phyloP scores from a whole-genome alignment of 2,797 vertebrate species.

The Sebastes hopkinsi region DNA sequence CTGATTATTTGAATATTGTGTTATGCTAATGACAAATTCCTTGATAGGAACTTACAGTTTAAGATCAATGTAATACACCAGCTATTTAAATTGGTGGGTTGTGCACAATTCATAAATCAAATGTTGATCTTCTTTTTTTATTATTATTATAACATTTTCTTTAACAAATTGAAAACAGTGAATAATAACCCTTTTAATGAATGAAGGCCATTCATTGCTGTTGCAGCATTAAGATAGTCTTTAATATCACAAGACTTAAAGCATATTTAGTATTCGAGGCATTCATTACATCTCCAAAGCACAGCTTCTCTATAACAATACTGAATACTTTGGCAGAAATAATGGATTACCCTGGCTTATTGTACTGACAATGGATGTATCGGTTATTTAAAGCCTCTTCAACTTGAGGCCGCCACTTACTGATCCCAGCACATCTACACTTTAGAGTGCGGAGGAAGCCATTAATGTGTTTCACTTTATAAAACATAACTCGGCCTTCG shows the following conservation, averaged over 20 bases:
- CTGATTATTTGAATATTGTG: background rate
- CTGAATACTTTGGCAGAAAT: constrained; percentile 43
- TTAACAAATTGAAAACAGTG: background rate
- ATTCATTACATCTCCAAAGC: constrained; percentile 13
- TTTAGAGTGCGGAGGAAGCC: constrained; percentile 52
- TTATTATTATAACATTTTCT: background rate
- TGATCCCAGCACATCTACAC: constrained; percentile 52
- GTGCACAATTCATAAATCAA: background rate
- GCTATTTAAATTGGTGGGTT: background rate
- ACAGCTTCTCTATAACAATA: constrained; percentile 8
- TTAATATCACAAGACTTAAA: constrained; percentile 14
- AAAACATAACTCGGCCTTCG: constrained; percentile 65
- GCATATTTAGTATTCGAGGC: background rate
- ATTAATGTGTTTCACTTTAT: constrained; percentile 72
- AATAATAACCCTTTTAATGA: background rate
- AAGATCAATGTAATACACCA: background rate
- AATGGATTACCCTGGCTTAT: constrained; percentile 45
- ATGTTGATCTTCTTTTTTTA: background rate
- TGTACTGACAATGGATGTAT: constrained; percentile 34
- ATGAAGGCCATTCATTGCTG: background rate
- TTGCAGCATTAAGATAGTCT: background rate
- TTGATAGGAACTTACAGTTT: background rate
- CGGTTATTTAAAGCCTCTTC: constrained; percentile 64
- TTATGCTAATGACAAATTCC: background rate
- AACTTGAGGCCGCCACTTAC: constrained; percentile 40